phyloP scores from a whole-genome alignment of 2,113 vertebrate species.

The Trematomus loennbergii region DNA sequence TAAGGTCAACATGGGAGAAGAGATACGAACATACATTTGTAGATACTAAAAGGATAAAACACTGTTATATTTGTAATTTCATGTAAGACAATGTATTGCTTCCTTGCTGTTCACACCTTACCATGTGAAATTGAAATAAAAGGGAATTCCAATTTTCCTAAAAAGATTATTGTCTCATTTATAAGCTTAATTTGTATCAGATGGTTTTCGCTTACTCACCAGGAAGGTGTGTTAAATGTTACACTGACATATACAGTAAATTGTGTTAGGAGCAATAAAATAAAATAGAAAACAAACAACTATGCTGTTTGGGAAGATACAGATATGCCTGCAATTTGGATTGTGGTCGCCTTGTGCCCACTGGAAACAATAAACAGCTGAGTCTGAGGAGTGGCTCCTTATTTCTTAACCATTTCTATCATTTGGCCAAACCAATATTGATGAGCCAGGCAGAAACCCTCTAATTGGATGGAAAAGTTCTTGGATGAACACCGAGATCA shows the following conservation, averaged over 20 bases:
- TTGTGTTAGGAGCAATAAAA: conserved; percentile 17
- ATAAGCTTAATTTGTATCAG: conserved; percentile 2
- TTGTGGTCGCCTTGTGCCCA: conserved; percentile 20
- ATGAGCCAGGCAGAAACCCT: conserved; percentile 28
- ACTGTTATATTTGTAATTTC: conserved; percentile 35
- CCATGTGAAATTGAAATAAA: conserved; percentile 53
- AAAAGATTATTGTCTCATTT: background rate
- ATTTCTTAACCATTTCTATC: conserved; percentile 58
- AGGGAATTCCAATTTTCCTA: conserved; percentile 4
- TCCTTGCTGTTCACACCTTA: conserved; percentile 33
- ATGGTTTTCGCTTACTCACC: conserved; percentile 2
- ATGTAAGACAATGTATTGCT: conserved; percentile 7
- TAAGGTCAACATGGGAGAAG: conserved; percentile 13
- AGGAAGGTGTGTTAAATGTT: background rate
- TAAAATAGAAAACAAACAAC: conserved; percentile 40
- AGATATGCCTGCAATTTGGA: conserved; percentile 35
- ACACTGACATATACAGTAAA: conserved; percentile 18
- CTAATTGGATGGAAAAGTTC: conserved; percentile 48
- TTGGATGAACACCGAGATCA: conserved; percentile 9
- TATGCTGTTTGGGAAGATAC: conserved; percentile 30
- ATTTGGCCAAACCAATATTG: conserved; percentile 52
- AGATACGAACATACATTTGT: background rate
- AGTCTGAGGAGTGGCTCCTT: conserved; percentile 46
- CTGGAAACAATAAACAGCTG: conserved; percentile 51
- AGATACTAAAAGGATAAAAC: conserved; percentile 14